These are phyloP conservation scores for Xenopus laevis DNA, from an alignment of 2,113 vertebrate genomes.

Conservation along the genomic window DNA sequence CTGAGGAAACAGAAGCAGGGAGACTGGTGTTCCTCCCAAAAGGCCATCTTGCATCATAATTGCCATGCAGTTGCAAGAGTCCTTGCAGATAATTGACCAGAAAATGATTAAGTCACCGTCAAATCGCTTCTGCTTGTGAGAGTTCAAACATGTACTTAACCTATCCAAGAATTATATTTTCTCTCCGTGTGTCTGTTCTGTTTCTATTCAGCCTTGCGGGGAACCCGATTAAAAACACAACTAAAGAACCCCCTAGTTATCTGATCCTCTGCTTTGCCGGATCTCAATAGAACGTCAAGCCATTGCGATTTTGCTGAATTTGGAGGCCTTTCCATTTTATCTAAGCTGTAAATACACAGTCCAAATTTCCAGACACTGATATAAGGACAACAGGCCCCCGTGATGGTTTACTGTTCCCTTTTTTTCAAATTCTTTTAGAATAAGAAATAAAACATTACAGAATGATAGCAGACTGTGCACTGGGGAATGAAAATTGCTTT, in stretches of 20 bases:
- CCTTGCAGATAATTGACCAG: conserved; percentile 99
- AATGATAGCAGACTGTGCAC: conserved; percentile 92
- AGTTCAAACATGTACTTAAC: conserved; percentile 99
- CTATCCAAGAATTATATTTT: conserved; percentile 97
- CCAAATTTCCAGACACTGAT: conserved; percentile 86
- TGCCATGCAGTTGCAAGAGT: conserved; percentile 79
- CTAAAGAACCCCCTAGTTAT: conserved; percentile 85
- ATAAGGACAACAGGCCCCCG: conserved; percentile 84
- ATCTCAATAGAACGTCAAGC: conserved; percentile 95
- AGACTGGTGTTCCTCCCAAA: conserved; percentile 81
- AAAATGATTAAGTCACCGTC: conserved; percentile 99
- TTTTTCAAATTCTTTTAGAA: conserved; percentile 87
- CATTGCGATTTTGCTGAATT: conserved; percentile 90
- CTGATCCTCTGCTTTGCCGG: conserved; percentile 85
- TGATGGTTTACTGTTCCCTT: conserved; percentile 83
- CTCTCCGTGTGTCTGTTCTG: conserved; percentile 84
- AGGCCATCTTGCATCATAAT: conserved; percentile 85
- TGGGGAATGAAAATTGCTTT: conserved; percentile 97
- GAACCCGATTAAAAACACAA: conserved; percentile 82
- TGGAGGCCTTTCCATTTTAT: conserved; percentile 84
- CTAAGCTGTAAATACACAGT: conserved; percentile 90
- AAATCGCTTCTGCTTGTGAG: conserved; percentile 92
- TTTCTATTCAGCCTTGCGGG: conserved; percentile 81
- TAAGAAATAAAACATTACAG: conserved; percentile 97
- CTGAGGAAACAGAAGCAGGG: conserved; percentile 79